Percentiles rank a stretch among this genome's conserved stretches.
Conservation (phyloP, 1,140 invertebrate species). For the Panagrolaimus sp. region DNA sequence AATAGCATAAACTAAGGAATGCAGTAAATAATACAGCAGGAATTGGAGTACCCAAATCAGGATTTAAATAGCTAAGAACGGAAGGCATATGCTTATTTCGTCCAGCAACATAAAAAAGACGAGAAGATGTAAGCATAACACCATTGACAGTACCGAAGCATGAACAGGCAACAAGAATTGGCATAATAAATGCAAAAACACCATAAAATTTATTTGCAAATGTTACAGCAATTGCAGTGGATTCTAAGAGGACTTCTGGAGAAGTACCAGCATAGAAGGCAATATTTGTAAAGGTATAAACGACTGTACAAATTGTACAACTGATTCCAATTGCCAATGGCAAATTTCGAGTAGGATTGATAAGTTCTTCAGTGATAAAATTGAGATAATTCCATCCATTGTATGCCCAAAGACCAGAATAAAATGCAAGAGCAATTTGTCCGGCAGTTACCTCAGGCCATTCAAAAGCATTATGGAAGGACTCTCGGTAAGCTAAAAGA, state of each 20-base stretch:
- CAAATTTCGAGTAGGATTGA: conserved; percentile 90
- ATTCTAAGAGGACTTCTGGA: conserved; percentile 76
- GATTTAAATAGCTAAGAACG: conserved; percentile 56
- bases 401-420: conserved; percentile 98
- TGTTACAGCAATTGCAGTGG: conserved; percentile 92
- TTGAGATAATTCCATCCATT: conserved; percentile 76
- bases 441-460: conserved; percentile 66
- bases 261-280: conserved; percentile 92
- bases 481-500: conserved; percentile 67
- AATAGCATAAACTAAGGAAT: conserved; percentile 70
- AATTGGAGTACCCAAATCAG: conserved; percentile 53
- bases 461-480: conserved; percentile 80
- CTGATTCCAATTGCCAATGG: conserved; percentile 91
- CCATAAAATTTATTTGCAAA: conserved; percentile 89
- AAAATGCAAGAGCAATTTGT: conserved; percentile 89
- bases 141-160: conserved; percentile 98
- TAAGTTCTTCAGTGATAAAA: conserved; percentile 85
- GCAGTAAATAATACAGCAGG: conserved; percentile 57
- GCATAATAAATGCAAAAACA: conserved; percentile 85
- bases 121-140: conserved; percentile 89
- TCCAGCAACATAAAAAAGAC: conserved; percentile 61
- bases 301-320: conserved; percentile 82
- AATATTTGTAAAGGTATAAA: conserved; percentile 89
- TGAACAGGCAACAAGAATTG: conserved; percentile 91
- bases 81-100: conserved; percentile 58